Percentiles rank a stretch among this genome's conserved stretches.
Conservation (phyloP, 2,797 vertebrate genomes). For the Anguilla pacifica region DNA sequence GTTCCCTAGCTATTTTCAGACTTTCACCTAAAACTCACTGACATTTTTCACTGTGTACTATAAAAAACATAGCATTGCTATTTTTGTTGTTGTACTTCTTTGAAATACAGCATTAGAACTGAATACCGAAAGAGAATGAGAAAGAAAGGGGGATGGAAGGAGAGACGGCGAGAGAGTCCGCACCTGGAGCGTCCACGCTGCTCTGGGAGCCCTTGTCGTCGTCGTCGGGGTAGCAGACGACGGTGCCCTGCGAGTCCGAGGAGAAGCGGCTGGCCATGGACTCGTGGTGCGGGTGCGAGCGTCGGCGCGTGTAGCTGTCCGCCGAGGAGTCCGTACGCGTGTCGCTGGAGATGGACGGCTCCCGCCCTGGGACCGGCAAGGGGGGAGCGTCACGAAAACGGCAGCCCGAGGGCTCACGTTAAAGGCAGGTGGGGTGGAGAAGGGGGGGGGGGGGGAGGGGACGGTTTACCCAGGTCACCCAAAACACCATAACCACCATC, state of each 20-base stretch:
- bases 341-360: constrained; percentile 94
- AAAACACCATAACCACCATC: neutral
- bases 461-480: neutral
- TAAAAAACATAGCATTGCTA: too few species aligned
- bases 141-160: neutral
- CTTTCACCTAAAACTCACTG: too few species aligned
- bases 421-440: neutral
- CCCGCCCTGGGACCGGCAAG: constrained; percentile 74
- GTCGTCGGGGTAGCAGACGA: constrained; percentile 85
- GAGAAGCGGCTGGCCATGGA: constrained; percentile 90
- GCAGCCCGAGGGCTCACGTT: neutral
- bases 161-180: too few species aligned
- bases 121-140: neutral
- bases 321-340: constrained; percentile 95
- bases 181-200: constrained; percentile 86
- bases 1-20: too few species aligned
- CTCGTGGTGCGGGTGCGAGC: constrained; percentile 80
- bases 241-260: constrained; percentile 92
- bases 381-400: neutral
- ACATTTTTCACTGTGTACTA: too few species aligned
- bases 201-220: constrained; percentile 82
- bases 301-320: constrained; percentile 87
- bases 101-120: too few species aligned
- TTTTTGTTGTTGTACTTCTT: too few species aligned
- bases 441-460: neutral